Evolutionary conservation across 2,113 vertebrate genomes (phyloP).

Genomic region (Coptodon rendalli): DNA sequence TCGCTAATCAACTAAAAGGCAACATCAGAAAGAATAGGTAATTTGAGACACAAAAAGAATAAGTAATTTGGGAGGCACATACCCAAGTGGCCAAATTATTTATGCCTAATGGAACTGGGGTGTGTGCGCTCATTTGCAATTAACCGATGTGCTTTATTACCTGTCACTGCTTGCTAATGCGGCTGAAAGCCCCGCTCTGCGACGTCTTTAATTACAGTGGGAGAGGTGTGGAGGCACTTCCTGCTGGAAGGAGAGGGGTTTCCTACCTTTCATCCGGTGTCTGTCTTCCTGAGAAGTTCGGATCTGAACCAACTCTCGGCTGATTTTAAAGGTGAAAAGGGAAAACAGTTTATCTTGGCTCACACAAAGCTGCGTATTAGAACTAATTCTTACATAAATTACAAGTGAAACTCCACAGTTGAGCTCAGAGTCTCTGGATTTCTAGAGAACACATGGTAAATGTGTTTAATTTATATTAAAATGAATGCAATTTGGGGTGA

Average conservation of each 20-base stretch:
- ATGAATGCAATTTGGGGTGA: neutral
- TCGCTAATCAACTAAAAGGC: slow-evolving; percentile 73
- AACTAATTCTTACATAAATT: neutral
- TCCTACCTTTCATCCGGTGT: neutral
- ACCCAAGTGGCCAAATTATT: slow-evolving; percentile 81
- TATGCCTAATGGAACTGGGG: slow-evolving; percentile 76
- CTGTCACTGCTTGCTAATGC: slow-evolving; percentile 61
- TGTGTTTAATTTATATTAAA: neutral
- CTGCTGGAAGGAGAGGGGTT: neutral
- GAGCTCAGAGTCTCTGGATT: neutral
- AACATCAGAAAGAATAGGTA: slow-evolving; percentile 82
- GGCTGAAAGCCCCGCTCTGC: slow-evolving; percentile 16
- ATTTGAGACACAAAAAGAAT: slow-evolving; percentile 80
- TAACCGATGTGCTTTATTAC: slow-evolving; percentile 70
- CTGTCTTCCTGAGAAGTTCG: neutral
- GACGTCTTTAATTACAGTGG: slow-evolving; percentile 29
- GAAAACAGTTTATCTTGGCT: neutral
- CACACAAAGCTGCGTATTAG: neutral
- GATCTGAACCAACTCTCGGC: neutral
- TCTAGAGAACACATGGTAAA: neutral
- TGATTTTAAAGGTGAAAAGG: neutral
- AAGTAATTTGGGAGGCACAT: slow-evolving; percentile 73
- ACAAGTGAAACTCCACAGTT: neutral
- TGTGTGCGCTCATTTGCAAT: slow-evolving; percentile 70
- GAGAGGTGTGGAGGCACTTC: slow-evolving; percentile 50